Conservation (phyloP, 2,113 vertebrate genomes). For the Pteronura brasiliensis region DNA sequence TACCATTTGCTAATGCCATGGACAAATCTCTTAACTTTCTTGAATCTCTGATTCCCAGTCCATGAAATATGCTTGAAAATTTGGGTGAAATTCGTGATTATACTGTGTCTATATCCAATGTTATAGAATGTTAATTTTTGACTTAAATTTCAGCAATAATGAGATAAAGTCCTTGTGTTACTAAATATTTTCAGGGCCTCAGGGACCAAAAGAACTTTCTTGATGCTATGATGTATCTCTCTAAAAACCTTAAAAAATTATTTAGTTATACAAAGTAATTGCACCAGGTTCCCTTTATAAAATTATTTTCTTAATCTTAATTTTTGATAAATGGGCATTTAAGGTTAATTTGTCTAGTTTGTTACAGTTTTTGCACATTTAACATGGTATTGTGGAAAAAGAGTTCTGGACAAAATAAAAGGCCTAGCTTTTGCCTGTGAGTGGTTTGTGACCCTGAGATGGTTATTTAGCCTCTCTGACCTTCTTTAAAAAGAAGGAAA, state of each 20-base stretch:
- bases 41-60: neutral
- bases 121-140: constrained; percentile 31
- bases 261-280: neutral
- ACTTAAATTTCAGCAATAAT: constrained; percentile 6
- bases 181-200: neutral
- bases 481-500: neutral
- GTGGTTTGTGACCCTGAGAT: neutral
- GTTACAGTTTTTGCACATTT: constrained; percentile 18
- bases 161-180: neutral
- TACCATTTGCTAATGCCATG: neutral
- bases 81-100: constrained; percentile 46
- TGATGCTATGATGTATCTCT: neutral
- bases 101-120: neutral
- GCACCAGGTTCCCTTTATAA: neutral
- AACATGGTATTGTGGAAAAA: neutral
- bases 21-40: constrained; percentile 29
- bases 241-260: neutral
- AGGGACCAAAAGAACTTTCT: neutral
- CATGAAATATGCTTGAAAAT: constrained; percentile 42
- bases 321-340: neutral
- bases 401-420: neutral
- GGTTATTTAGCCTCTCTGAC: neutral
- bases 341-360: neutral
- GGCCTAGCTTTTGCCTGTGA: neutral
- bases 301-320: constrained; percentile 26